phyloP scores from a whole-genome alignment of 2,888 invertebrate genomes.

The Monopis laevigella region DNA sequence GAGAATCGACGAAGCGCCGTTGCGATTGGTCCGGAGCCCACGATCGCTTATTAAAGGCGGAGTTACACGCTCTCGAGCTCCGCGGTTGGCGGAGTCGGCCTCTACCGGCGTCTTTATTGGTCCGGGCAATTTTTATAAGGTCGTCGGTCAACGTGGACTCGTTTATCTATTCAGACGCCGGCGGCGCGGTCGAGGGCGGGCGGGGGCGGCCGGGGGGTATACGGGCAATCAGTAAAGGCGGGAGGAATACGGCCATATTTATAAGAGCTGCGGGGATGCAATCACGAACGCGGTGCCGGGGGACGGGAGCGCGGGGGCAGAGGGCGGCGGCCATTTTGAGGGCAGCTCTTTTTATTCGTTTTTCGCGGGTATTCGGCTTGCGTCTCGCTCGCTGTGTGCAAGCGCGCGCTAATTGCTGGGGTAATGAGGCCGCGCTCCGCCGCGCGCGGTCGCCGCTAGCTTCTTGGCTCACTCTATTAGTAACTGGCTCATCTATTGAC shows the following conservation, averaged over 20 bases:
- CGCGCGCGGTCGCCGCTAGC: not conserved
- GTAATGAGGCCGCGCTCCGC: conserved; percentile 62
- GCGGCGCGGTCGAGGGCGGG: conserved; percentile 55
- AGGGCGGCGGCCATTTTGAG: conserved; percentile 77
- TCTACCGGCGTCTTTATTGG: conserved; percentile 52
- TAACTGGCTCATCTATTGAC: conserved; percentile 60
- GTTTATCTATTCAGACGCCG: conserved; percentile 70
- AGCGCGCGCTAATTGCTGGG: conserved; percentile 66
- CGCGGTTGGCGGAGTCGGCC: conserved; percentile 36
- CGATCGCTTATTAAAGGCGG: conserved; percentile 69
- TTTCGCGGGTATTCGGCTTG: conserved; percentile 54
- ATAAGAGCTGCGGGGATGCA: conserved; percentile 70
- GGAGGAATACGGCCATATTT: conserved; percentile 69
- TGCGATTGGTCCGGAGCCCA: conserved; percentile 38
- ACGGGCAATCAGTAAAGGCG: conserved; percentile 70
- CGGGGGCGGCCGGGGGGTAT: conserved; percentile 64
- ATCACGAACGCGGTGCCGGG: conserved; percentile 66
- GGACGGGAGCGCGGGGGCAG: conserved; percentile 41
- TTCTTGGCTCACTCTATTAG: conserved; percentile 59
- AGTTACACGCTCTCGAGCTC: conserved; percentile 52
- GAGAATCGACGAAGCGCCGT: conserved; percentile 42
- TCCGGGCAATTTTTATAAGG: conserved; percentile 66
- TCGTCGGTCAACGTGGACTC: conserved; percentile 66
- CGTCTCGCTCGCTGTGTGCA: conserved; percentile 34
- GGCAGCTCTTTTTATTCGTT: conserved; percentile 74